A percentile compares a stretch with the other conserved stretches of the same genome.
Conservation (phyloP, 2,797 vertebrate species). For the Myotis pilosus region DNA sequence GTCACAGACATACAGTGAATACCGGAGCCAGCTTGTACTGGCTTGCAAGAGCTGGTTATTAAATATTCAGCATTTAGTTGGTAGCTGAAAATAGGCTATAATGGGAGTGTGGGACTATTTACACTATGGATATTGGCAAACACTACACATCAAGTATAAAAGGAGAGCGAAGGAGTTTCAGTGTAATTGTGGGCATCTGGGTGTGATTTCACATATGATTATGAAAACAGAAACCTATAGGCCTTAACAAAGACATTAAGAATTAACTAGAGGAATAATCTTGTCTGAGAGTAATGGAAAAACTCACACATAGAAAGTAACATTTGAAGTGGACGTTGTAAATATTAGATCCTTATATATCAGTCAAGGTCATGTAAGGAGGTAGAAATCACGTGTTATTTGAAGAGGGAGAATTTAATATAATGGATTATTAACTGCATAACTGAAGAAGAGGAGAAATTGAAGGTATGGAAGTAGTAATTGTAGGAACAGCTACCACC, state of each 20-base stretch:
- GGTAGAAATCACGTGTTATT: background rate
- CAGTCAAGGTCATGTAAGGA: background rate
- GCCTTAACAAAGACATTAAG: background rate
- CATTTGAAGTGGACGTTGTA: background rate
- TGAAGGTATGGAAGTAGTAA: background rate
- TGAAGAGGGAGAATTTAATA: background rate
- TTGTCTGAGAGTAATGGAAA: background rate
- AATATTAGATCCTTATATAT: background rate
- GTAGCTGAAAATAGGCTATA: background rate
- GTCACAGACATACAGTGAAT: background rate
- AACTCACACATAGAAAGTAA: background rate
- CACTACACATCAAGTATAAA: background rate
- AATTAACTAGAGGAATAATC: background rate
- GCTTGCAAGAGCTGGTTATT: background rate
- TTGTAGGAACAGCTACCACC: background rate
- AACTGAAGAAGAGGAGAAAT: slow-evolving; percentile 19
- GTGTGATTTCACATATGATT: background rate
- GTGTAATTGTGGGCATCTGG: background rate
- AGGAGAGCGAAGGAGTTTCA: background rate
- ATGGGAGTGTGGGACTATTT: background rate
- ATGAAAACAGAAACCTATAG: background rate
- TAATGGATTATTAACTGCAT: background rate
- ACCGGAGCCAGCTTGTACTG: background rate
- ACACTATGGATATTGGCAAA: background rate
- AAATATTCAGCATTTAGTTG: background rate